A percentile compares a stretch with the other conserved stretches of the same genome.
Conservation (phyloP, 2,797 vertebrate genomes). For the Bryconaethiops microstoma region DNA sequence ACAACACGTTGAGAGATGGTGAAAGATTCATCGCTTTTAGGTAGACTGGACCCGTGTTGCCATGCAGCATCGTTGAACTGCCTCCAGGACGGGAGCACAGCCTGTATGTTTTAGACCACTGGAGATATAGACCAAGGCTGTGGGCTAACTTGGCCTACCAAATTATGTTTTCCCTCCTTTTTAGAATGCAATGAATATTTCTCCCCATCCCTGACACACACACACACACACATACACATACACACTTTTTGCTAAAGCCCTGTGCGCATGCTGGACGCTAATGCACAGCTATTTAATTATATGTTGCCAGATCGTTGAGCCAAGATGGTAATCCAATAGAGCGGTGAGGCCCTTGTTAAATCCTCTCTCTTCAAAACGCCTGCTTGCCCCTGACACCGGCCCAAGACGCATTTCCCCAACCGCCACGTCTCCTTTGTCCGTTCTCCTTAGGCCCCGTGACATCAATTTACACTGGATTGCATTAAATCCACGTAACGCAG, state of each 20-base stretch:
- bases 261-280: constrained; percentile 63
- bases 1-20: not conserved
- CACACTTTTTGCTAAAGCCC: not conserved
- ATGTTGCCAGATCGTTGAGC: constrained; percentile 78
- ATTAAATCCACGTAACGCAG: constrained; percentile 64
- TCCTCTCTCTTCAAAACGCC: constrained; percentile 67
- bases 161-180: constrained; percentile 78
- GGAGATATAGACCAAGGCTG: constrained; percentile 27
- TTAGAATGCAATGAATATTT: constrained; percentile 73
- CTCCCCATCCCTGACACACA: constrained; percentile 64
- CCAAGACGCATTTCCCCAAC: constrained; percentile 67
- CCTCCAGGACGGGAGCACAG: not conserved
- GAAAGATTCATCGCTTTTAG: not conserved
- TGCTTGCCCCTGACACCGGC: constrained; percentile 60
- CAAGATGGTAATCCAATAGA: constrained; percentile 80
- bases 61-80: not conserved
- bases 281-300: constrained; percentile 82
- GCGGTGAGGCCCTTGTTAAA: constrained; percentile 66
- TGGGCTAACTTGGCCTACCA: constrained; percentile 61
- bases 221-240: constrained; percentile 32
- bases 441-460: constrained; percentile 71
- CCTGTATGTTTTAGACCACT: not conserved
- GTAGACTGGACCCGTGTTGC: not conserved
- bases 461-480: constrained; percentile 75
- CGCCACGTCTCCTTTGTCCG: constrained; percentile 71